Evolutionary conservation across 2,888 invertebrate species (phyloP), one percentile per base, ranked within the genome.

Genomic region (Pteria penguin): DNA sequence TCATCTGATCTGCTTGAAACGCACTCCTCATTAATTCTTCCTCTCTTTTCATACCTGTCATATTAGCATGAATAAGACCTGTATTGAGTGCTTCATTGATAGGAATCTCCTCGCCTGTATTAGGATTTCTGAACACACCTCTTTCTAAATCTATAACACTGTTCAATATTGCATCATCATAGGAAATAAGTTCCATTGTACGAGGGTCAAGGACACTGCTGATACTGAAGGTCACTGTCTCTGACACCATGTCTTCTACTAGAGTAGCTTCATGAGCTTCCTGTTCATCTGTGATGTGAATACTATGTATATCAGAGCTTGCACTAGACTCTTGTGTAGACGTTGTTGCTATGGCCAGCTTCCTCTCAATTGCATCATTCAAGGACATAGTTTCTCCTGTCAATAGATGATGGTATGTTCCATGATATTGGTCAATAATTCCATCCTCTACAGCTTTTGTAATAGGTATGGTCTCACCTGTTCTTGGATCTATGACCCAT

Each of bases 401-500:
- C 75, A 75, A 95, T 94, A 84, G 86, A 75, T 92, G 89, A 27
- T 75, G 82, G 77, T 98, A 92, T 94, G 94, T 90, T 94, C 96
- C 90, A 92, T 95, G 95, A 91, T 97, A 96, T 2, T 97, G 96
- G 88, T 98, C 97, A 91, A 95, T 95, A 68, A 98, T 94, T 90
- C 98, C 97, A 87, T 95, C 94, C 90, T 97, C 97, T 87, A 98
- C 97, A 33, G 97, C 97, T 94, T 98, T 97, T 81, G 97, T 92
- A 81, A 98, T 94, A n/a, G 97, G 96, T 52, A 98, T 94, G 90
- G 96, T 95, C 83, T 91, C 91, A 31, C 93, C 92, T 31, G 93
- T 93, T 95, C 95, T 94, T 82, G 93, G 92, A 86, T 96, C 96
- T 62, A 94, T 94, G 87, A 97, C 95, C 78, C 88, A 87, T 55